Evolutionary conservation across 2,797 vertebrate genomes (phyloP), one percentile per base, ranked within the genome.

Genomic region (Hyperoplus immaculatus): DNA sequence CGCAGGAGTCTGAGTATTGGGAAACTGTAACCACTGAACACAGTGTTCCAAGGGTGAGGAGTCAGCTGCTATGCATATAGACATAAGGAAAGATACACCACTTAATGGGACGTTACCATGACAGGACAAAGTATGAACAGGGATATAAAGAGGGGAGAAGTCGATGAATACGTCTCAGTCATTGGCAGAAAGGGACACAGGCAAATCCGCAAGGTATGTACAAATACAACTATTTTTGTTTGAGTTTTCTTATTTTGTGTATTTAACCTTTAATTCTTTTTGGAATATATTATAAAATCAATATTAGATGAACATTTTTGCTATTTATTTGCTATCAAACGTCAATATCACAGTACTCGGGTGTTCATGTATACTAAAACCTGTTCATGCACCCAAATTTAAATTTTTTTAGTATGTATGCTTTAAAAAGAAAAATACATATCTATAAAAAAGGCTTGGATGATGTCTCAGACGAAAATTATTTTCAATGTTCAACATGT

Each of bases 201-300:
- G 59, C 61, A 49, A 69, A 47, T 49, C 68, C 39, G 43, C 62
- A 51, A 84, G 94, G 95, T 95, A 92, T 43, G 92, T 78, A 46
- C 29, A 42, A 11, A 10, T 5, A 3, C 18, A 55, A 14, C 1
- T 8, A 6, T 8, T 3, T 45, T 53, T 39, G 67, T 29, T 15
- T 21, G 1, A 38, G 6, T 51, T 8, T 13, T 69, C 42, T 63
- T 36, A 5, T 15, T 77, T 41, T 58, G 8, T 72, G 14, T 46
- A 4, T 82, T 61, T 61, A 49, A 53, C 18, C 13, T 51, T 46
- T 2, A 39, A 0, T 46, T 59, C 38, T 56, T 41, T 60, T 16
- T 10, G 0, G 42, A 49, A 57, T 38, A 16, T 50, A 9, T 69
- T 18, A 10, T 13, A 2, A 63, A 75, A 42, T 69, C 18, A 16